A percentile compares a stretch with the other conserved stretches of the same genome.
Evolutionary conservation across 2,888 invertebrate genomes (phyloP).

Genomic region (Chironomus riparius): DNA sequence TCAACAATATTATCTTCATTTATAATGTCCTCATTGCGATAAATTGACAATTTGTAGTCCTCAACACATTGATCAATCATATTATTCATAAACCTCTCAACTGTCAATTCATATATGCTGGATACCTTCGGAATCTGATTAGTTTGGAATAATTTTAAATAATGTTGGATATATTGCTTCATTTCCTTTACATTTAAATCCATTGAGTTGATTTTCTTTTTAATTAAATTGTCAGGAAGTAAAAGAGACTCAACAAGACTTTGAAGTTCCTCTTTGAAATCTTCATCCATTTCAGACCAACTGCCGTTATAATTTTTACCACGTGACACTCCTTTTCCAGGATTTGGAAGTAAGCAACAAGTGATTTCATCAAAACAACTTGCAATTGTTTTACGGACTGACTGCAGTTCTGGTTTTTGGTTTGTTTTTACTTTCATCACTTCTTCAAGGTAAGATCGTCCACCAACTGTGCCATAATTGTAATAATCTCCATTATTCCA

Average conservation of each 20-base stretch:
- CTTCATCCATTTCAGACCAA: background rate
- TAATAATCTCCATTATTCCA: background rate
- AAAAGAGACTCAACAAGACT: background rate
- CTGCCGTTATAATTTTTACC: background rate
- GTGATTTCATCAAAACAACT: constrained; percentile 3
- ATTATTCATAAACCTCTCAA: no score
- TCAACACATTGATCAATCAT: no score
- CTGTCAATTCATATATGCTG: no score
- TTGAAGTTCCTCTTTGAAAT: background rate
- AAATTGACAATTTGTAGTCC: no score
- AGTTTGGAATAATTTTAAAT: no score
- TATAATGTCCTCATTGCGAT: no score
- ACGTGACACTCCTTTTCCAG: background rate
- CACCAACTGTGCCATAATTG: background rate
- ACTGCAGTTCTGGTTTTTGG: constrained; percentile 15
- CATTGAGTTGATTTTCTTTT: background rate
- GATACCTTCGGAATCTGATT: no score
- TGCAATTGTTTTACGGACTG: constrained; percentile 2
- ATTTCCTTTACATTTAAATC: no score
- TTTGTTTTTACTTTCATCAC: background rate
- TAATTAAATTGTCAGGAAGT: background rate
- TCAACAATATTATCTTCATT: no score
- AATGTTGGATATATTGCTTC: no score
- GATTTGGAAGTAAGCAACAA: constrained; percentile 25
- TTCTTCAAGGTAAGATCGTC: background rate